Conservation (phyloP, 2,113 vertebrate species). For the Atrichornis clamosus region DNA sequence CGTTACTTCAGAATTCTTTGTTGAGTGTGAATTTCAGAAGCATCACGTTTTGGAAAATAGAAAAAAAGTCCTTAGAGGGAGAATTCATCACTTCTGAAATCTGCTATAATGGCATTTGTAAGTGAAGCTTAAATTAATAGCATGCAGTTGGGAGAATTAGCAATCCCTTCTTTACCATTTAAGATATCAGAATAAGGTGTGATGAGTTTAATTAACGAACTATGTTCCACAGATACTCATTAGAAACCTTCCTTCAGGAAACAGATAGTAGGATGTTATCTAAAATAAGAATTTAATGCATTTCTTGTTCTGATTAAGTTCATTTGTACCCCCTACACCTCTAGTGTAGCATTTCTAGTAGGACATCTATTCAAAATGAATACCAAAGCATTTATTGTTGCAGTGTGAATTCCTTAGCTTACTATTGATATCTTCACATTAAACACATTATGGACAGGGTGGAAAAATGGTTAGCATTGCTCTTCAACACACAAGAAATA, state of each 20-base stretch:
- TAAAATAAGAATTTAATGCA: slow-evolving; percentile 14
- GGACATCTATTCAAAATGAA: background rate
- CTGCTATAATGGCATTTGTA: background rate
- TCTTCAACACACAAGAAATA: background rate
- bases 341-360: background rate
- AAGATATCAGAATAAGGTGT: background rate
- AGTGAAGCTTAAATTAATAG: background rate
- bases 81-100: background rate
- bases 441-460: background rate
- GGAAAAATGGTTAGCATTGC: background rate
- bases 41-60: background rate
- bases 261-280: background rate
- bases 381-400: background rate
- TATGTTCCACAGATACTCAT: background rate
- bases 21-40: background rate
- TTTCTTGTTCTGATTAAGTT: background rate
- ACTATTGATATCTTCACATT: background rate
- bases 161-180: background rate
- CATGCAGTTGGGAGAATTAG: background rate
- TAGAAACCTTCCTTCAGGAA: background rate
- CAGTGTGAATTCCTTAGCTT: background rate
- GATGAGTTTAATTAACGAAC: slow-evolving; percentile 4
- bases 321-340: background rate
- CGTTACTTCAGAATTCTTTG: background rate
- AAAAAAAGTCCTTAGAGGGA: background rate